Evolutionary conservation across 2,797 vertebrate genomes (phyloP).

Genomic region (Urophycis tenuis): DNA sequence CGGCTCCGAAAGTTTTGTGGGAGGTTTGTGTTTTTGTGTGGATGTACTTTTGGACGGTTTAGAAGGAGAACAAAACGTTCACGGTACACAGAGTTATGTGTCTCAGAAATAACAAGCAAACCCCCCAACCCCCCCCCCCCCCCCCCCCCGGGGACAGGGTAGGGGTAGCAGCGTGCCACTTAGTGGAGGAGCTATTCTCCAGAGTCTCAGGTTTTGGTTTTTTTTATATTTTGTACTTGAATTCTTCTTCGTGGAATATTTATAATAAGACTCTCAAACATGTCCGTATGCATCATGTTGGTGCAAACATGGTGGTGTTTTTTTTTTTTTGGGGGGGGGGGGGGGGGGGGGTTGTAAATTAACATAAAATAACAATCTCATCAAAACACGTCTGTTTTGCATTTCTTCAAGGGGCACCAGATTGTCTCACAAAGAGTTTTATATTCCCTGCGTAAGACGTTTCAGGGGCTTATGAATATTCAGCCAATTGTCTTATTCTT

Average conservation of each 20-base stretch:
- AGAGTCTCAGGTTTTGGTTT: not conserved
- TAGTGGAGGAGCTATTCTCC: not conserved
- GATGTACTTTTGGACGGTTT: too few species aligned
- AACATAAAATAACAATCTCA: not conserved
- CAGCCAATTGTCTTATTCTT: conserved; percentile 18
- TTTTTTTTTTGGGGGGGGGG: not conserved
- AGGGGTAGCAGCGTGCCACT: not conserved
- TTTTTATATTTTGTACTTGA: not conserved
- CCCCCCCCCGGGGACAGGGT: too few species aligned
- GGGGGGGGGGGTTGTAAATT: too few species aligned
- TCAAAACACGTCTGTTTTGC: not conserved
- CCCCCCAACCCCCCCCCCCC: too few species aligned
- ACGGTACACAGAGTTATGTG: too few species aligned
- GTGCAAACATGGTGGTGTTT: not conserved
- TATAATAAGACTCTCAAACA: not conserved
- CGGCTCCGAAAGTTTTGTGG: not conserved
- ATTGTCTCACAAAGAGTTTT: conserved; percentile 35
- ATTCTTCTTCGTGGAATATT: not conserved
- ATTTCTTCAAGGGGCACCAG: conserved; percentile 32
- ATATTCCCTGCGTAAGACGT: conserved; percentile 22
- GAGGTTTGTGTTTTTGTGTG: not conserved
- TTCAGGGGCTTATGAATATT: conserved; percentile 36
- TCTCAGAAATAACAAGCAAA: not conserved
- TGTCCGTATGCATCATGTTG: not conserved
- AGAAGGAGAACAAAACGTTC: not conserved